A percentile compares a stretch with the other conserved stretches of the same genome.
phyloP scores from a whole-genome alignment of 1,140 invertebrate genomes.

The Glossosoma conforme region DNA sequence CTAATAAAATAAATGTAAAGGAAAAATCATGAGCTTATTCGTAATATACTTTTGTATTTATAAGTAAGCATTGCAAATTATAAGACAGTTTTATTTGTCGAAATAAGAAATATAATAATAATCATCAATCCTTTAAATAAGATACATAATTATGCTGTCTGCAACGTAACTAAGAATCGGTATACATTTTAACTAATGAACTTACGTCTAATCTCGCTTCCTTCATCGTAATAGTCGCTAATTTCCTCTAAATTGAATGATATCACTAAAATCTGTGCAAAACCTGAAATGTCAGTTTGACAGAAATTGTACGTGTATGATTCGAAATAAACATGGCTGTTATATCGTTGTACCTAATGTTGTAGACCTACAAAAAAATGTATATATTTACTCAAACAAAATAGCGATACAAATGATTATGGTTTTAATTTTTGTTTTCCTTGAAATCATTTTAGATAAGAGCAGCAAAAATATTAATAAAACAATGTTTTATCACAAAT shows the following conservation, averaged over 20 bases:
- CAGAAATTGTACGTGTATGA: too few relatives aligned
- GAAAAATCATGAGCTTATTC: too few relatives aligned
- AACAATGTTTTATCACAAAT: too few relatives aligned
- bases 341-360: too few relatives aligned
- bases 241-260: conserved; percentile 7
- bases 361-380: too few relatives aligned
- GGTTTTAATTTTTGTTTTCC: too few relatives aligned
- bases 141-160: not conserved
- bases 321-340: too few relatives aligned
- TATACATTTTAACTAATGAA: not conserved
- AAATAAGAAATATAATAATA: not conserved
- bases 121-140: conserved; percentile 1
- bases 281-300: conserved; percentile 26
- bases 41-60: not conserved
- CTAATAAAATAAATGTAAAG: too few relatives aligned
- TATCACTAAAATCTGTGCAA: conserved; percentile 5
- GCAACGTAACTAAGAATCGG: not conserved
- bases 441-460: too few relatives aligned
- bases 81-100: not conserved
- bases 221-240: conserved; percentile 16
- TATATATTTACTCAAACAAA: too few relatives aligned
- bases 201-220: conserved; percentile 28
- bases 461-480: too few relatives aligned
- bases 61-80: not conserved
- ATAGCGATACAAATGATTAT: too few relatives aligned